Evolutionary conservation across 2,888 invertebrate species (phyloP).

Genomic region (Tenthredo scrophulariae): DNA sequence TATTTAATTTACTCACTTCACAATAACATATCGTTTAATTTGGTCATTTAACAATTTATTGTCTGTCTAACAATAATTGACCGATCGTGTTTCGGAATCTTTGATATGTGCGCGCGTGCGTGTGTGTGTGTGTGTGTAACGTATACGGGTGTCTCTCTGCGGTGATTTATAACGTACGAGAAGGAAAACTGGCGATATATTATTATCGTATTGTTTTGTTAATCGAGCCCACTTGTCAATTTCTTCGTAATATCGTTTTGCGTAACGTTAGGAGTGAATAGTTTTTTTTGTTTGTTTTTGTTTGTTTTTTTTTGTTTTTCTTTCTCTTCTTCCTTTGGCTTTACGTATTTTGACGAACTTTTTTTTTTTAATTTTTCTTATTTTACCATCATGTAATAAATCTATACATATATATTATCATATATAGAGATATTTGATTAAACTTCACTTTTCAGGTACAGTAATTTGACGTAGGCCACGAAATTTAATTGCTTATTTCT

Average conservation of each 20-base stretch:
- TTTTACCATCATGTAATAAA: background rate
- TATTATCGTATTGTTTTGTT: background rate
- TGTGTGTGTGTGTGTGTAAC: background rate
- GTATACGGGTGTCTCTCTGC: background rate
- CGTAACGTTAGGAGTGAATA: background rate
- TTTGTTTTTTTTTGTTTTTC: background rate
- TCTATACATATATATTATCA: background rate
- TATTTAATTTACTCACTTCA: background rate
- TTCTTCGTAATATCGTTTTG: background rate
- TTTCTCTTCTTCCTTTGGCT: background rate
- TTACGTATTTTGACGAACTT: background rate
- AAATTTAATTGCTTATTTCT: constrained; percentile 24
- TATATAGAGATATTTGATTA: background rate
- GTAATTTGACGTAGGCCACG: constrained; percentile 41
- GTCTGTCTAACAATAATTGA: constrained; percentile 7
- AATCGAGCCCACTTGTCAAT: background rate
- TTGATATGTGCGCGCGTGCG: background rate
- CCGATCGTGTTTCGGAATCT: constrained; percentile 13
- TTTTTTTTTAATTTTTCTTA: background rate
- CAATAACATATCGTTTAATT: constrained; percentile 5
- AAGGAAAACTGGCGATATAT: constrained; percentile 5
- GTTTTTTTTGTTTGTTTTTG: background rate
- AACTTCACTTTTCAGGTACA: constrained; percentile 45
- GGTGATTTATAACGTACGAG: background rate
- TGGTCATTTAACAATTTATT: constrained; percentile 7